Evolutionary conservation across 2,888 invertebrate species (phyloP), one percentile per base, ranked within the genome.

Genomic region (Catonia carolina): DNA sequence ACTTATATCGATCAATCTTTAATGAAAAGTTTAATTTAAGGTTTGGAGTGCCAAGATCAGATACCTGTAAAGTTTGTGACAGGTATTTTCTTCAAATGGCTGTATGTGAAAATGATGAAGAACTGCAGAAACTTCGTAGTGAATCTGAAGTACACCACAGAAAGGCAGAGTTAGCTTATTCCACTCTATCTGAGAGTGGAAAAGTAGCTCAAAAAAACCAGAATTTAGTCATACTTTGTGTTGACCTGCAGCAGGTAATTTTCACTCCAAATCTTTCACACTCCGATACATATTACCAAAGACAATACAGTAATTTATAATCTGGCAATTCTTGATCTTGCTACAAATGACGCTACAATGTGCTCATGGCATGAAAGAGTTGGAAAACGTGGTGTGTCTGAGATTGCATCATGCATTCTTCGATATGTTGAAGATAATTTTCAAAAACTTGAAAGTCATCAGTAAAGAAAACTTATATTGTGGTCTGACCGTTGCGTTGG

Each of bases 401-500:
- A 62, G 53, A 62, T 60, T 23, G 39, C 61, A 23, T 62, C 62
- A 5, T 60, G 58, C 18, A 49, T 62, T 18, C 45, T 62, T n/a
- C 27, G 41, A 35, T 62, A 60, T 56, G 49, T 62, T 48, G 15
- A 18, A 15, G 23, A 14, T 7, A 58, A 61, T 18, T 61, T 59
- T 39, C 22, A 39, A 27, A 56, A 17, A 12, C 48, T 62, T 8
- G 12, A 36, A 17, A 33, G 23, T 36, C 23, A 48, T 22, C 52
- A 63, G 54, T 36, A 49, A 36, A 15, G 61, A 37, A 60, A 47
- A 23, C n/a, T n/a, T n/a, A n/a, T n/a, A n/a, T n/a, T n/a, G n/a
- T n/a, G n/a, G n/a, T n/a, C n/a, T n/a, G n/a, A n/a, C n/a, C n/a
- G n/a, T n/a, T n/a, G n/a, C n/a, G n/a, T n/a, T n/a, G n/a, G n/a